Evolutionary conservation across 2,888 invertebrate species (phyloP), one percentile per base, ranked within the genome.

Genomic region (Dascillus cervinus): DNA sequence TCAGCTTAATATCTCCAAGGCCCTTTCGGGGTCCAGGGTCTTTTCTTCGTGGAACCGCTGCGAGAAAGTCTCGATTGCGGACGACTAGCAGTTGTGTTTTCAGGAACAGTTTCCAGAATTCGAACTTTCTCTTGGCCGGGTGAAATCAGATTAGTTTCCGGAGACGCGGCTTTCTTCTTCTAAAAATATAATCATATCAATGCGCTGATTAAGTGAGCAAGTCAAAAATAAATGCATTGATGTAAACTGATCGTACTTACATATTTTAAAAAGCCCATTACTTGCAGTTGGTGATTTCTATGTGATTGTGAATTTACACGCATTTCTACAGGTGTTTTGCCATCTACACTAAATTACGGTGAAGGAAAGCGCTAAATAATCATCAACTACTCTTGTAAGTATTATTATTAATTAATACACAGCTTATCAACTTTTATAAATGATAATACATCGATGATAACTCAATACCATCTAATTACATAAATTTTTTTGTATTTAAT

Each of bases 1-100:
- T n/a, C n/a, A n/a, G n/a, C n/a, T 44, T 52, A 60, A 40, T 48
- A 55, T 44, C 49, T 47, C 61, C 61, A 61, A 13, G 47, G 53
- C 17, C 56, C 55, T 29, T 54, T 41, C 3, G 55, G 52, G 22
- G 49, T 49, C 1, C 31, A 33, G 17, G 43, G 41, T 39, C 43
- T 46, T 39, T 37, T 45, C 26, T 36, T 39, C 32, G 50, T 44
- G 3, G 55, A 56, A 13, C 46, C 50, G 23, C 44, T 41, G 37
- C 59, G 48, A 2, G 46, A 47, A 14, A 53, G 41, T 30, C 49
- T 47, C 3, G 55, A 54, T 0, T 51, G 41, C 19, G 52, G 48
- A 13, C 51, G 49, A 28, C 50, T 50, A 9, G 46, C 32, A 1
- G 33, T 26, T 3, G 37, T 26, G 4, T 29, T 25, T 15, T 33